phyloP scores from a whole-genome alignment of 2,113 vertebrate species.

The Lampris incognitus region DNA sequence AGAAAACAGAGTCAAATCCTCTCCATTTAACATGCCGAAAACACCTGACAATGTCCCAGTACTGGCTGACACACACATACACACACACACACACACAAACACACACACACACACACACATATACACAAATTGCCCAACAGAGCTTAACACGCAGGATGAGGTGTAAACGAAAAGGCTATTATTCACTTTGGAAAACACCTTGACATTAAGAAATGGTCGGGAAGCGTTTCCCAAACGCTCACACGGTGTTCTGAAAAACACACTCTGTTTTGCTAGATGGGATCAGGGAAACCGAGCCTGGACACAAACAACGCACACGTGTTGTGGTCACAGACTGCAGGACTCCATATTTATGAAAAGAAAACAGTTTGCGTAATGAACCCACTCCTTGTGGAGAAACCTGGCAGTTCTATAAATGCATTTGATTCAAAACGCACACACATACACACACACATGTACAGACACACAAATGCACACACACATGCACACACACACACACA shows the following conservation, averaged over 20 bases:
- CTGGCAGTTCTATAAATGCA: no score
- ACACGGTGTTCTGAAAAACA: constrained; percentile 57
- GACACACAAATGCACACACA: no score
- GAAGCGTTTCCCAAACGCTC: constrained; percentile 11
- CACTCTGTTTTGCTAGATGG: constrained; percentile 28
- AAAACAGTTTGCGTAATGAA: not conserved
- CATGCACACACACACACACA: no score
- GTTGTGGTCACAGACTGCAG: not conserved
- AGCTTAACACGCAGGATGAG: constrained; percentile 24
- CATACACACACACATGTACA: no score
- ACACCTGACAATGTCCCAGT: constrained; percentile 25
- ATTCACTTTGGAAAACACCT: constrained; percentile 39
- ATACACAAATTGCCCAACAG: constrained; percentile 22
- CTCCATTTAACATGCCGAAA: constrained; percentile 37
- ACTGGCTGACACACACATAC: constrained; percentile 21
- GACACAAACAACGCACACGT: constrained; percentile 3
- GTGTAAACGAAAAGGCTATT: constrained; percentile 22
- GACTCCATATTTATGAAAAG: not conserved
- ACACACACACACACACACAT: constrained; percentile 8
- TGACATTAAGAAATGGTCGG: constrained; percentile 7
- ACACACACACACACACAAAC: constrained; percentile 21
- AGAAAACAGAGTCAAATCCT: constrained; percentile 26
- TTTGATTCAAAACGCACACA: no score
- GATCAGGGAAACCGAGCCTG: constrained; percentile 44
- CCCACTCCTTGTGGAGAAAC: no score